A percentile compares a stretch with the other conserved stretches of the same genome.
Conservation (phyloP, 2,888 invertebrate species). For the Cataglyphis albicans region DNA sequence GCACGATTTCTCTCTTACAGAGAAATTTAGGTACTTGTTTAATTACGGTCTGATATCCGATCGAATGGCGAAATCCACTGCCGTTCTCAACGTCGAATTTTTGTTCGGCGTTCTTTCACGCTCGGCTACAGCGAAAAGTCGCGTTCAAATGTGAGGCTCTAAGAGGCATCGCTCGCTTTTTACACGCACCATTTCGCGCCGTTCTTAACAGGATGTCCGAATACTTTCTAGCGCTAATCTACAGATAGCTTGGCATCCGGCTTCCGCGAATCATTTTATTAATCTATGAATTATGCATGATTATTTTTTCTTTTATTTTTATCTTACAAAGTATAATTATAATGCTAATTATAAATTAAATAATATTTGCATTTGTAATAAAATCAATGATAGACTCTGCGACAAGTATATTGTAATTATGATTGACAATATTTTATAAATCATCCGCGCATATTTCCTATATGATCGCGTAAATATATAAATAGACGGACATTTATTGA, state of each 20-base stretch:
- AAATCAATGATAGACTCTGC: neutral
- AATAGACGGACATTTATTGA: neutral
- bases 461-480: neutral
- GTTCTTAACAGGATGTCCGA: constrained; percentile 69
- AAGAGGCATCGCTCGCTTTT: constrained; percentile 71
- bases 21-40: neutral
- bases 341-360: neutral
- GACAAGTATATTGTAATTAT: neutral
- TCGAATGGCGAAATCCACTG: constrained; percentile 1
- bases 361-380: neutral
- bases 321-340: neutral
- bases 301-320: neutral
- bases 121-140: constrained; percentile 43
- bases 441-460: neutral
- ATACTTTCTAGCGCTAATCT: constrained; percentile 78
- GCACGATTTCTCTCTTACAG: neutral
- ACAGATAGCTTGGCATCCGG: constrained; percentile 12
- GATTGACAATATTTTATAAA: neutral
- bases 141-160: constrained; percentile 12
- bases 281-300: neutral
- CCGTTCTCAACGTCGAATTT: constrained; percentile 22
- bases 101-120: constrained; percentile 38
- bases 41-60: neutral
- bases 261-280: constrained; percentile 18
- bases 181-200: constrained; percentile 71